Evolutionary conservation across 2,888 invertebrate species (phyloP).

Genomic region (Hedya salicella): DNA sequence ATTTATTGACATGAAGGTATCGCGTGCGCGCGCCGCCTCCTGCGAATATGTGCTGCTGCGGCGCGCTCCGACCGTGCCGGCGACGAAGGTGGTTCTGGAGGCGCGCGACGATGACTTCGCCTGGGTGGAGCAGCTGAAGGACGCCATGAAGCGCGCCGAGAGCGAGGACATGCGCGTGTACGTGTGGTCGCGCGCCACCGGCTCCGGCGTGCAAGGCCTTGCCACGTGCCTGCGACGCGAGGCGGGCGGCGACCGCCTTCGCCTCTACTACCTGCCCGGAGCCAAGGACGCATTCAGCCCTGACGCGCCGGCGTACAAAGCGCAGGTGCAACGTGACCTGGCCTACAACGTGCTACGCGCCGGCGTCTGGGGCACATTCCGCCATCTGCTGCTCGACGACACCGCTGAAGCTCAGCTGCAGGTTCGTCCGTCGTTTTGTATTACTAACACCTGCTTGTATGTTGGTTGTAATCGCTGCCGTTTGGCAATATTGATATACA

Average conservation of each 20-base stretch:
- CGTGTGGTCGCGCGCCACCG: conserved; percentile 88
- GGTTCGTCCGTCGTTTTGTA: conserved; percentile 68
- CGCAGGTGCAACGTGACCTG: conserved; percentile 90
- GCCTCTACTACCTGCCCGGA: conserved; percentile 89
- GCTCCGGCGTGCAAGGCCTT: conserved; percentile 93
- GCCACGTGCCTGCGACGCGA: conserved; percentile 96
- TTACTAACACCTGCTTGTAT: too few relatives aligned
- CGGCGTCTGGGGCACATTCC: conserved; percentile 94
- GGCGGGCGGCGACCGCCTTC: conserved; percentile 91
- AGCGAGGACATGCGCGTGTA: conserved; percentile 86
- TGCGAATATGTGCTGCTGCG: conserved; percentile 89
- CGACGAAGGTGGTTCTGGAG: conserved; percentile 83
- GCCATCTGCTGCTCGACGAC: conserved; percentile 89
- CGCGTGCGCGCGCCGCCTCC: conserved; percentile 85
- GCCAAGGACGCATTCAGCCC: conserved; percentile 86
- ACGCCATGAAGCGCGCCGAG: conserved; percentile 88
- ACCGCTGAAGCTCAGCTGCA: conserved; percentile 68
- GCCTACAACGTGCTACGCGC: conserved; percentile 93
- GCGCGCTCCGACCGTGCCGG: conserved; percentile 69
- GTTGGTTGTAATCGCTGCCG: too few relatives aligned
- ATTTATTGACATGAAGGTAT: background rate
- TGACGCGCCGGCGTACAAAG: conserved; percentile 83
- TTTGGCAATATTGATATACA: too few relatives aligned
- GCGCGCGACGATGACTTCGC: conserved; percentile 87
- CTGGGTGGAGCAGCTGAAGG: conserved; percentile 94